These are phyloP conservation scores for Drosophila pseudotakahashii DNA, from an alignment of 2,888 invertebrate genomes.

Conservation along the genomic window DNA sequence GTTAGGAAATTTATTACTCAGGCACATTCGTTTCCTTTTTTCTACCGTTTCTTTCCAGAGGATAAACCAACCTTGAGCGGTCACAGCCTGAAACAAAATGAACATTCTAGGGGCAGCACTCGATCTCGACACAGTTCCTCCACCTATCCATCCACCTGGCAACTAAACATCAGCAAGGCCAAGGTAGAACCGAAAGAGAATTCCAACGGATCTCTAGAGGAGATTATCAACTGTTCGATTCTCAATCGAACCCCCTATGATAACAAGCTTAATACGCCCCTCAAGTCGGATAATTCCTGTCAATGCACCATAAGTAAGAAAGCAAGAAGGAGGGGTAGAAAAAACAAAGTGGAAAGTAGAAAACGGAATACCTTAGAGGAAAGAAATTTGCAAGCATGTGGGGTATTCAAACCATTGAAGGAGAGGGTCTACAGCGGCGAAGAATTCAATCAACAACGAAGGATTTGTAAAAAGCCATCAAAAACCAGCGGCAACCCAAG, in stretches of 20 bases:
- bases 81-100: constrained; percentile 1
- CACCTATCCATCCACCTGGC: constrained; percentile 63
- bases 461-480: neutral
- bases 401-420: neutral
- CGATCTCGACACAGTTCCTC: constrained; percentile 35
- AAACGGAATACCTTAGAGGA: neutral
- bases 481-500: constrained; percentile 3
- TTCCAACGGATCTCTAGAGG: constrained; percentile 4
- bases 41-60: constrained; percentile 14
- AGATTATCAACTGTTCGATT: constrained; percentile 33
- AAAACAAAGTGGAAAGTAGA: neutral
- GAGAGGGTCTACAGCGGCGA: constrained; percentile 10
- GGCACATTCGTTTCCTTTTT: neutral
- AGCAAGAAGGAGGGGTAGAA: neutral
- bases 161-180: neutral
- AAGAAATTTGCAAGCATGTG: neutral
- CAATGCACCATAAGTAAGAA: constrained; percentile 13
- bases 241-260: constrained; percentile 44
- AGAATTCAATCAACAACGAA: neutral
- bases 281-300: constrained; percentile 9
- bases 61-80: neutral
- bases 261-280: constrained; percentile 10
- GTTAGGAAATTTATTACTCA: neutral
- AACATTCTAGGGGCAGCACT: constrained; percentile 47
- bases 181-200: neutral